Conservation (phyloP, 2,797 vertebrate species). For the Clamator glandarius region DNA sequence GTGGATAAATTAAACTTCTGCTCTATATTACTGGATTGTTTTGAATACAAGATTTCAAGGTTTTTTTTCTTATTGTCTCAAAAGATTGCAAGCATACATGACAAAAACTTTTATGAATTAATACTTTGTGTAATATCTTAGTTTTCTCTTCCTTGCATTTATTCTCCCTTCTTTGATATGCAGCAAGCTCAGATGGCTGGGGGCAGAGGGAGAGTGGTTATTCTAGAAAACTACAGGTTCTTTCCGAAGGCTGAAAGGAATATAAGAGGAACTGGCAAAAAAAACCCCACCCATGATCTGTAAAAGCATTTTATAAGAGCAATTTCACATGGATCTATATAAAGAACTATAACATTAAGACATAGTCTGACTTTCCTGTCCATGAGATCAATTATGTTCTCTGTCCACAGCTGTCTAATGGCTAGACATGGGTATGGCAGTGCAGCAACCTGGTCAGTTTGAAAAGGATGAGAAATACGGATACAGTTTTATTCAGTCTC, state of each 20-base stretch:
- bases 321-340: background rate
- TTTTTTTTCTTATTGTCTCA: background rate
- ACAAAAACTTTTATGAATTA: background rate
- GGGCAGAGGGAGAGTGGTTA: too few species aligned
- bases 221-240: background rate
- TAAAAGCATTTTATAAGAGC: background rate
- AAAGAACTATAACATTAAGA: background rate
- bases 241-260: background rate
- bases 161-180: background rate
- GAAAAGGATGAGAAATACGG: background rate
- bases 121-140: background rate
- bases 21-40: background rate
- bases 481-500: background rate
- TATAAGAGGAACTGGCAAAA: background rate
- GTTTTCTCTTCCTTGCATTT: background rate
- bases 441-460: background rate
- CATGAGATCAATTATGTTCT: background rate
- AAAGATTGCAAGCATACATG: background rate
- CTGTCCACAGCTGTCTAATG: background rate
- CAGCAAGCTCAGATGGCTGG: background rate
- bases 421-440: background rate
- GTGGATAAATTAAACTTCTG: background rate
- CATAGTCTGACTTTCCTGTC: background rate
- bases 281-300: rapidly evolving
- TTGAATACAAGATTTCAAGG: background rate